Evolutionary conservation across 1,140 invertebrate species (phyloP).

Genomic region (Charaxes varanes): DNA sequence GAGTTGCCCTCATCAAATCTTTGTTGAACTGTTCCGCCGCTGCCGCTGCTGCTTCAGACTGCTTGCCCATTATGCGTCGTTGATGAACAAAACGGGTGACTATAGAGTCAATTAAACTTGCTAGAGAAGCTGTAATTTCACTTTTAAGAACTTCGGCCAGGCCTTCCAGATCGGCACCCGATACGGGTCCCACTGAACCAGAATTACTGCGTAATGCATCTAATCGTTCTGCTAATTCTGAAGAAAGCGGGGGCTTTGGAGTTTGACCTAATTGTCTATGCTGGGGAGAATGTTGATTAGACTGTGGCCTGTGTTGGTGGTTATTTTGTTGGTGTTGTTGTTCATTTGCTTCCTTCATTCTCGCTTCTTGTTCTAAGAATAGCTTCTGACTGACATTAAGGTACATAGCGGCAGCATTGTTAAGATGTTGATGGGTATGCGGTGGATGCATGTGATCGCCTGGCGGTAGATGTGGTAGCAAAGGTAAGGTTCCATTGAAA

Average conservation of each 20-base stretch:
- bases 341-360: constrained; percentile 81
- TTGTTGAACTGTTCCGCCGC: constrained; percentile 88
- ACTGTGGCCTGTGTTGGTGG: constrained; percentile 71
- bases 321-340: constrained; percentile 68
- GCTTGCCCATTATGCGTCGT: constrained; percentile 82
- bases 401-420: constrained; percentile 84
- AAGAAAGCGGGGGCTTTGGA: constrained; percentile 73
- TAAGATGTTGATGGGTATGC: constrained; percentile 77
- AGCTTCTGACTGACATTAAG: constrained; percentile 82
- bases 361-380: constrained; percentile 84
- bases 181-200: constrained; percentile 77
- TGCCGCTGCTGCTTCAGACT: constrained; percentile 82
- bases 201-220: constrained; percentile 78
- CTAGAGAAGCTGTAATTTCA: constrained; percentile 89
- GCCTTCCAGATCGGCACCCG: constrained; percentile 87
- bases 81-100: constrained; percentile 90
- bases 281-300: constrained; percentile 74
- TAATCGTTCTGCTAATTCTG: constrained; percentile 77
- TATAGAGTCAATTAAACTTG: constrained; percentile 91
- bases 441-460: constrained; percentile 71
- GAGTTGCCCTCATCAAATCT: constrained; percentile 84
- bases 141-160: constrained; percentile 91
- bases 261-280: constrained; percentile 67
- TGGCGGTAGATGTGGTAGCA: constrained; percentile 76
- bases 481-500: constrained; percentile 73